Base-by-base conservation (phyloP, 2,888 invertebrate species). In the Apotomis turbidana region DNA sequence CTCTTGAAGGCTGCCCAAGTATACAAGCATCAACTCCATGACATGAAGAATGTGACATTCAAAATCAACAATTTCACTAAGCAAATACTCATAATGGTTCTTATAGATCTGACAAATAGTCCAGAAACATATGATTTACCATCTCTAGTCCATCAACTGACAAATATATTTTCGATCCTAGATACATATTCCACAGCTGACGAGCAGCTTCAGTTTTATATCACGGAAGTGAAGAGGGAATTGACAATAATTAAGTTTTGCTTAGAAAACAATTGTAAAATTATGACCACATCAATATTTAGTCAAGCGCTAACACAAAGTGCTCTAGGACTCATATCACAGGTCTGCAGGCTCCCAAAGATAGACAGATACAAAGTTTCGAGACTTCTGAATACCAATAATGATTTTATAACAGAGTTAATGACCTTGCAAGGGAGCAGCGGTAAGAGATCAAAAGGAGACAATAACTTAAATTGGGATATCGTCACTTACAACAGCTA, bases 311-410 rank as follows among this genome's bases (percentile, higher is more conserved):
- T 93, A 76, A 82, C 87, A 68, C 90, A 93, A 77, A 94, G 94
- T 81, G 93, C 93, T 74, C 79, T 94, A 67, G 91, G 93, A 75
- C 89, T 93, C 61, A 89, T 93, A 85, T 92, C 94, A n/a, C 94
- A 93, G 81, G 90, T 90, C 36, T 94, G 94, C 78, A 88, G 89
- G 71, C 86, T 94, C 51, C 90, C 92, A 3, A 91, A 90, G 85
- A 85, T 94, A 63, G 94, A 94, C 78, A 87, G 93, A 75, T 93
- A 93, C 79, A 93, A 93, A 81, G 91, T 94, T 58, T 93, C 93
- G 4, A 88, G 89, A 79, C 86, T 93, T 63, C 81, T 94, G 61
- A 91, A 89, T 76, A 85, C 87, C 38, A 94, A 94, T 76, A 92
- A 90, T 78, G 93, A 93, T 69, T 89, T 87, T 75, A 83, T 93